Base-by-base conservation (phyloP, 1,140 invertebrate species). In the Gryllus bimaculatus region DNA sequence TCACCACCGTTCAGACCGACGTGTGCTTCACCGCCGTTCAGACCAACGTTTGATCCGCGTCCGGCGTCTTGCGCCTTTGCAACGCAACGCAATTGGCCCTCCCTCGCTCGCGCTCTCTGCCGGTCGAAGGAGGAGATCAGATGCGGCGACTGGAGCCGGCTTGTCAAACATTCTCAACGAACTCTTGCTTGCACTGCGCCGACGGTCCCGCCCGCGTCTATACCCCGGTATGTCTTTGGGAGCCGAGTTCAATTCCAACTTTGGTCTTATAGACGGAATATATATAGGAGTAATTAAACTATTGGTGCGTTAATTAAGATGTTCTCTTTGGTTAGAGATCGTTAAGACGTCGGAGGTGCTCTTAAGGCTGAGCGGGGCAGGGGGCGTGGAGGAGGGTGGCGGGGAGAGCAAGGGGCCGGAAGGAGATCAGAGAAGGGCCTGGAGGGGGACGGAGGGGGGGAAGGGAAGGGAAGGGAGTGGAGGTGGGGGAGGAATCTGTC, bases 281-380 rank as follows among this genome's bases (percentile, higher is more conserved):
- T 66, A 66, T 66, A 66, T 66, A 66, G 54, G 54, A 66, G 54
- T 66, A 66, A 66, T 66, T 66, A 66, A 66, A 66, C 54, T 66
- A 66, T 66, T 66, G 54, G 54, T 66, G 54, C 18, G 54, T 66
- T 66, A 66, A 66, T 66, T 66, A 66, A 66, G 54, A 66, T 66
- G 54, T 66, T 66, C 54, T 66, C 54, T 66, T 66, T 66, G 10
- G 54, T 66, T 66, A 18, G 54, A 66, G 54, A 66, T 66, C 54
- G 54, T 66, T 66, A 66, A 66, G 54, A 18, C 54, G 18, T 66
- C 18, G 54, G 54, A 10, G 54, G 18, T 18, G 54, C 26, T 39
- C 26, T 39, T 39, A 39, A 39, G 26, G 26, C 26, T 39, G 26
- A 39, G 26, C 26, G 26, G 26, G 26, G 26, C 26, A 5, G 5